A percentile compares a stretch with the other conserved stretches of the same genome.
phyloP scores from a whole-genome alignment of 2,888 invertebrate genomes.

The Mesorhabditis belari region DNA sequence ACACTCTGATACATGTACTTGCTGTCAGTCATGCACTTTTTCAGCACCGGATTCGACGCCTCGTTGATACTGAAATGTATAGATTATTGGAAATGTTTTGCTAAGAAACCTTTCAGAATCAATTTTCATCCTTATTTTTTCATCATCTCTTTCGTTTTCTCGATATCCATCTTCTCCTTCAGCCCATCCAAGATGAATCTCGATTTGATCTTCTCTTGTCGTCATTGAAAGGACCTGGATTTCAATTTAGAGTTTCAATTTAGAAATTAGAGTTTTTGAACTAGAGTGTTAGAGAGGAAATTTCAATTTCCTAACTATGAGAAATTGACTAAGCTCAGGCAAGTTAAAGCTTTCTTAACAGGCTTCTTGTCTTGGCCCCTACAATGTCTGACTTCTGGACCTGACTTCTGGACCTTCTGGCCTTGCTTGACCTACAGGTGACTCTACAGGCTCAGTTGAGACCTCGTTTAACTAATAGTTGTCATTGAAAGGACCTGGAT shows the following conservation, averaged over 20 bases:
- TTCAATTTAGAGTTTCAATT: neutral
- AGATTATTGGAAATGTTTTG: neutral
- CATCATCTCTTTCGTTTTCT: constrained; percentile 11
- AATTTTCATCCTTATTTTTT: constrained; percentile 7
- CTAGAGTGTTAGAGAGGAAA: too few relatives aligned
- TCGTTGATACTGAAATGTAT: neutral
- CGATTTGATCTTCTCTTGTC: constrained; percentile 12
- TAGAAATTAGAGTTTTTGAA: too few relatives aligned
- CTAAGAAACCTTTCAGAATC: neutral
- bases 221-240: constrained; percentile 22
- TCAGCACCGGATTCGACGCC: neutral
- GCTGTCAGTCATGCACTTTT: constrained; percentile 26
- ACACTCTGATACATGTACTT: constrained; percentile 43
- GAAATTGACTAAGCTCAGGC: too few relatives aligned
- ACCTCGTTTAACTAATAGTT: too few relatives aligned
- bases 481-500: constrained; percentile 22
- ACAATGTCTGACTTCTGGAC: too few relatives aligned
- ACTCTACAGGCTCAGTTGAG: too few relatives aligned
- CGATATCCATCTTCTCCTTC: constrained; percentile 3
- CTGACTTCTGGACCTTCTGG: too few relatives aligned
- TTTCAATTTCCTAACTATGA: too few relatives aligned
- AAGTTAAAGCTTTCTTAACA: too few relatives aligned
- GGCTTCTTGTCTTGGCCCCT: too few relatives aligned
- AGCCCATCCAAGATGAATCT: constrained; percentile 5
- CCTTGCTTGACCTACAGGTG: too few relatives aligned